A percentile compares a stretch with the other conserved stretches of the same genome.
Evolutionary conservation across 1,140 invertebrate genomes (phyloP).

Genomic region (Eupeodes corollae): DNA sequence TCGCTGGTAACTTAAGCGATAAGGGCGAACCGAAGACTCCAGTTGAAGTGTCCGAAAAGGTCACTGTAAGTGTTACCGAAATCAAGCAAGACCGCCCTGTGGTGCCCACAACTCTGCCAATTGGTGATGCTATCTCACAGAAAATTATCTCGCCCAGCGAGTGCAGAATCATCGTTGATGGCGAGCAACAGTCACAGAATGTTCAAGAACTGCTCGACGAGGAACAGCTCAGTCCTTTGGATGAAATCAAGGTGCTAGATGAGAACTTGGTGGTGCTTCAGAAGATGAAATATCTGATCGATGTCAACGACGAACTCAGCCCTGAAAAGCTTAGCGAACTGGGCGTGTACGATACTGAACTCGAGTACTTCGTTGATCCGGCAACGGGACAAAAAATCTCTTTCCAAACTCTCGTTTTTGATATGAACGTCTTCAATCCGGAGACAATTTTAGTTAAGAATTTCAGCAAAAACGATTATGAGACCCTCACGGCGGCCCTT

Average conservation of each 20-base stretch:
- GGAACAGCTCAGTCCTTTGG: slow-evolving; percentile 51
- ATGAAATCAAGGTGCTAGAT: slow-evolving; percentile 50
- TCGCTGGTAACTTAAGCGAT: not conserved
- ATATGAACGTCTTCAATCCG: slow-evolving; percentile 61
- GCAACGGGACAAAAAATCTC: slow-evolving; percentile 58
- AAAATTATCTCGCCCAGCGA: slow-evolving; percentile 61
- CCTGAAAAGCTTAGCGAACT: slow-evolving; percentile 53
- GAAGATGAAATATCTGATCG: slow-evolving; percentile 24
- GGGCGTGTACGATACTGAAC: slow-evolving; percentile 62
- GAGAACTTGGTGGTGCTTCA: slow-evolving; percentile 39
- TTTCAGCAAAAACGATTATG: slow-evolving; percentile 51
- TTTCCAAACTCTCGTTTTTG: slow-evolving; percentile 66
- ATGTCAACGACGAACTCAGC: slow-evolving; percentile 40
- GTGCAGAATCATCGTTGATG: slow-evolving; percentile 51
- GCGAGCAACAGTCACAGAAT: slow-evolving; percentile 44
- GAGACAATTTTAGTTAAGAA: slow-evolving; percentile 68
- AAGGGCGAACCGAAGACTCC: not conserved
- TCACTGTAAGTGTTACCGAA: slow-evolving; percentile 11
- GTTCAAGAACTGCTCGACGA: slow-evolving; percentile 52
- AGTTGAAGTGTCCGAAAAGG: slow-evolving; percentile 17
- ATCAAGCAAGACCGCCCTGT: slow-evolving; percentile 14
- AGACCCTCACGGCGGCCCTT: slow-evolving; percentile 64
- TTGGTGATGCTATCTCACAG: slow-evolving; percentile 61
- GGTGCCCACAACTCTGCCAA: slow-evolving; percentile 32
- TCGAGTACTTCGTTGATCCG: slow-evolving; percentile 67